Conservation (phyloP, 2,113 vertebrate genomes). For the Bubo blakistoni region DNA sequence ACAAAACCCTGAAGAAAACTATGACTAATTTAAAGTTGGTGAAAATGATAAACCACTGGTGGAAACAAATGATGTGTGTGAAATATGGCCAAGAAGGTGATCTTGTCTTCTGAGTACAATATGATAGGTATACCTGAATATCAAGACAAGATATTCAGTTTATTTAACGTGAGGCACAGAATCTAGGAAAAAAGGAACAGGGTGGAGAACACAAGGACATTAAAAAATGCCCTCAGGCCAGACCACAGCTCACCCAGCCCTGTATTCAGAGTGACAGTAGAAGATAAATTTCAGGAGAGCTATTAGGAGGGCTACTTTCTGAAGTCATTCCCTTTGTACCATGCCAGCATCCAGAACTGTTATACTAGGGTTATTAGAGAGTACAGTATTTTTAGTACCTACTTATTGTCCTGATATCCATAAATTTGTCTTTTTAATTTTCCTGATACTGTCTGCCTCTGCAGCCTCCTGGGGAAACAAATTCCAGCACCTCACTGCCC, state of each 20-base stretch:
- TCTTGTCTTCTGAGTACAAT: neutral
- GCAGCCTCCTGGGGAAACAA: neutral
- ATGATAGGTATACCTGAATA: neutral
- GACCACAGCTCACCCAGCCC: neutral
- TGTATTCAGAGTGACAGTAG: neutral
- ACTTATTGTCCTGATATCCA: neutral
- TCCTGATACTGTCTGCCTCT: neutral
- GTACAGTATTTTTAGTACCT: neutral
- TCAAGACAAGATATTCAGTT: neutral
- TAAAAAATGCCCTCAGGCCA: neutral
- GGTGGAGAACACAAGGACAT: neutral
- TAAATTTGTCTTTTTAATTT: neutral
- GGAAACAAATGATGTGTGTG: neutral
- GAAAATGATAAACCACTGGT: neutral
- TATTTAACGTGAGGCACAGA: neutral
- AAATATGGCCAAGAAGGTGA: neutral
- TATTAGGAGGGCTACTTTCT: neutral
- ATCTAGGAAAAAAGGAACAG: neutral
- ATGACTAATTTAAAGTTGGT: neutral
- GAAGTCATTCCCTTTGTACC: neutral
- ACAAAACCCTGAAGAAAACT: neutral
- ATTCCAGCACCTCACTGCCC: neutral
- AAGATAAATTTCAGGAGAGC: neutral
- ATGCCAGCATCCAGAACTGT: neutral
- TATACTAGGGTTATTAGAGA: neutral